Evolutionary conservation across 2,797 vertebrate species (phyloP), one percentile per base, ranked within the genome.

Genomic region (Cossypha niveicapilla): DNA sequence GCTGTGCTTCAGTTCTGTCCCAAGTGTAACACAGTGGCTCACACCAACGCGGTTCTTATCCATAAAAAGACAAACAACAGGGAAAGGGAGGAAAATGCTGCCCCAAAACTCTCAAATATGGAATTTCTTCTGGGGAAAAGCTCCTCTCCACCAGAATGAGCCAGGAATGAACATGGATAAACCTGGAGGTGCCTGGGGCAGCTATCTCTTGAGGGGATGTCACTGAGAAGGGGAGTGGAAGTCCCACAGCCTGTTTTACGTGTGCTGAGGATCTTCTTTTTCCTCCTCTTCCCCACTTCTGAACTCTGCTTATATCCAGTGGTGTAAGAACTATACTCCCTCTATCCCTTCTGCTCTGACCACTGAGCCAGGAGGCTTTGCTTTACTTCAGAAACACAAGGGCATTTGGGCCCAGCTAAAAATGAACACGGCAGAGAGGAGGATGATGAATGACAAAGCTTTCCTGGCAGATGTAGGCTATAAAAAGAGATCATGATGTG

Each of bases 321-420:
- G 17, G 35, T 0, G 1, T 22, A 53, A 37, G 35, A 37, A 45
- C 41, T 54, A 11, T 0, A 0, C 14, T 22, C 39, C 4, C 2
- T 53, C 48, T 17, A 9, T 28, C 45, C 57, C 41, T 60, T 92
- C 63, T 57, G 14, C 30, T 47, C 71, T 51, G 53, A 35, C 21
- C 54, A 45, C 32, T 0, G 0, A 66, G 41, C 56, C 83, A 63
- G 81, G 18, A 54, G 24, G 15, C 44, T 61, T 66, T 54, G 41
- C 30, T 6, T 17, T 70, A 3, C 62, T 81, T 34, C 25, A 85
- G 28, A 56, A 92, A 77, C 15, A 53, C 27, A 19, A 48, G 45
- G 39, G 66, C 24, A n/a, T 58, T 74, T 86, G 58, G 72, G 45
- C 71, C 39, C 66, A 68, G 66, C 67, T 92, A 65, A 61, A 90